Conservation (phyloP, 1,140 invertebrate genomes). For the Fragariocoptes setiger region DNA sequence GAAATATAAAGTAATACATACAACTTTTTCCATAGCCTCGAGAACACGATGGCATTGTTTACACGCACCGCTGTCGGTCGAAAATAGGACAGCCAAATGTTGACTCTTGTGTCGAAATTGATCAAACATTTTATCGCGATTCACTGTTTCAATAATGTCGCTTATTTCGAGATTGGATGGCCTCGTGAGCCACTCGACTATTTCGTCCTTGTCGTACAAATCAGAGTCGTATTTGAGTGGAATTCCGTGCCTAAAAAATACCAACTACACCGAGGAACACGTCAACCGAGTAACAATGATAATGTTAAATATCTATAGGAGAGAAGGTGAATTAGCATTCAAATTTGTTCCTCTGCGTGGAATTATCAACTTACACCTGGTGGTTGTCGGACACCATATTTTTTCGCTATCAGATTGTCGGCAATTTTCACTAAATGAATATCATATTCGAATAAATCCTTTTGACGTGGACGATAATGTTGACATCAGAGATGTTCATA, state of each 20-base stretch:
- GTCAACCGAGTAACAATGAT: not conserved
- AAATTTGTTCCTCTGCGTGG: too few species aligned
- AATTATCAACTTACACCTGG: too few species aligned
- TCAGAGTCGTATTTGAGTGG: conserved; percentile 57
- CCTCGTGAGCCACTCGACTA: conserved; percentile 68
- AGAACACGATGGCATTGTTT: conserved; percentile 65
- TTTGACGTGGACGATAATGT: too few species aligned
- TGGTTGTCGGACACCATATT: conserved; percentile 56
- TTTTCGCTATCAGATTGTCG: conserved; percentile 69
- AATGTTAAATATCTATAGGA: not conserved
- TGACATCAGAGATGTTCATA: too few species aligned
- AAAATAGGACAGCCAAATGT: conserved; percentile 48
- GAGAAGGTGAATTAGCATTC: not conserved
- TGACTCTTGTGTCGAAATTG: conserved; percentile 14
- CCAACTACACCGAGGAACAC: conserved; percentile 21
- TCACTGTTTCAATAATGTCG: conserved; percentile 26
- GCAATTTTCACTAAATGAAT: conserved; percentile 65
- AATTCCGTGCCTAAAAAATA: conserved; percentile 64
- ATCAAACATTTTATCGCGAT: conserved; percentile 18
- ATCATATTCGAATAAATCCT: conserved; percentile 62
- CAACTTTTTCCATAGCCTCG: conserved; percentile 27
- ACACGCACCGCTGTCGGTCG: conserved; percentile 53
- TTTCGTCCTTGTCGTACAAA: conserved; percentile 44
- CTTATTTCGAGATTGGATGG: conserved; percentile 75
- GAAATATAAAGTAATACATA: conserved; percentile 1